phyloP scores from a whole-genome alignment of 2,113 vertebrate genomes.

The Cinclus cinclus region DNA sequence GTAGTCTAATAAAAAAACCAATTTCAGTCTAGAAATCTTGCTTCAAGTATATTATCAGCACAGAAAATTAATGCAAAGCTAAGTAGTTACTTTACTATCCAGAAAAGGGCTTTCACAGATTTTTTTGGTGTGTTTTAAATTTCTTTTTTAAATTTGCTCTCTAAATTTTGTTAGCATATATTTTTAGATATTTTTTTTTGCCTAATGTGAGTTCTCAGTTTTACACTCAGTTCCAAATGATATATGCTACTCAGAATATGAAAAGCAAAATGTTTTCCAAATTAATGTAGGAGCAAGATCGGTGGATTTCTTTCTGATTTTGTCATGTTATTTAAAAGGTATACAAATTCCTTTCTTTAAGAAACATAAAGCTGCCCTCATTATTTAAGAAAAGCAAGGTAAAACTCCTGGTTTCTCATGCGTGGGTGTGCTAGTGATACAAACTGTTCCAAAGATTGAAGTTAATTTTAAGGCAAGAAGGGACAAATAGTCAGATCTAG shows the following conservation, averaged over 20 bases:
- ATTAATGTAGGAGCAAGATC: not conserved
- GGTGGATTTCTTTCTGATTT: not conserved
- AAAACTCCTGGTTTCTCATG: not conserved
- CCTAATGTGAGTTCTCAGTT: not conserved
- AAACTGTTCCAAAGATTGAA: not conserved
- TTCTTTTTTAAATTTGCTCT: not conserved
- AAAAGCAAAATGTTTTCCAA: not conserved
- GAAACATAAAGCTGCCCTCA: not conserved
- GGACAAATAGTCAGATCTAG: not conserved
- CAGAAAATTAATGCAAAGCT: not conserved
- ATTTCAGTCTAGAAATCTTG: not conserved
- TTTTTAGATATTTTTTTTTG: not conserved
- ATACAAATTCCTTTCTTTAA: not conserved
- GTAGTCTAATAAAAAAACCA: not conserved
- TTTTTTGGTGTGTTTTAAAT: too few species aligned
- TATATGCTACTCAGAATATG: not conserved
- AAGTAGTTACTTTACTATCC: not conserved
- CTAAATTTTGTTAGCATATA: not conserved
- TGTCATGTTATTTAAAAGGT: not conserved
- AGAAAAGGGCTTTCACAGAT: not conserved
- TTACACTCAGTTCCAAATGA: not conserved
- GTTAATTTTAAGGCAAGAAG: not conserved
- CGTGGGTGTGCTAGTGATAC: not conserved
- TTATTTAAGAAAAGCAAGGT: not conserved
- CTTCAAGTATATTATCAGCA: not conserved